phyloP scores from a whole-genome alignment of 2,888 invertebrate genomes.

The Lasioglossum pauxillum region DNA sequence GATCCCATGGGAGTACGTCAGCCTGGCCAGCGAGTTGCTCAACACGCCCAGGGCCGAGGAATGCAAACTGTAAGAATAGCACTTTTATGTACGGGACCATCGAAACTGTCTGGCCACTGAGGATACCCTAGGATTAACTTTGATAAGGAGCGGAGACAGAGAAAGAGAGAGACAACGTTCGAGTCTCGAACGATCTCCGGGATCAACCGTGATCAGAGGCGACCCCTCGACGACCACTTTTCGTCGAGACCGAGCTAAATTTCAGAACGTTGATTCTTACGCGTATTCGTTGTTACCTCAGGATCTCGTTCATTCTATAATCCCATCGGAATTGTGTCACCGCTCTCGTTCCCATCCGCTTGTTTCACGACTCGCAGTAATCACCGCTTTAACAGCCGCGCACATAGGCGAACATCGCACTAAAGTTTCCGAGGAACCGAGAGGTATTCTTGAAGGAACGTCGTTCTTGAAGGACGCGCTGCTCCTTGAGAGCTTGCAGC shows the following conservation, averaged over 20 bases:
- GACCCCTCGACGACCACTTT: not conserved
- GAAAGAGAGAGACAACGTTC: not conserved
- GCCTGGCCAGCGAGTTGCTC: conserved; percentile 82
- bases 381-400: conserved; percentile 59
- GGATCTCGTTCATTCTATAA: not conserved
- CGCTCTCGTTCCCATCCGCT: conserved; percentile 67
- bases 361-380: conserved; percentile 58
- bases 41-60: conserved; percentile 78
- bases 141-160: not conserved
- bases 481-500: not conserved
- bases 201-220: not conserved
- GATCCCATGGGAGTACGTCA: conserved; percentile 85
- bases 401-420: conserved; percentile 58
- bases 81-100: conserved; percentile 47
- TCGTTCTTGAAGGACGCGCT: not conserved
- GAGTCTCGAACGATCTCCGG: not conserved
- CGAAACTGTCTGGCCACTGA: conserved; percentile 15
- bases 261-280: not conserved
- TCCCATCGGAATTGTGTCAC: conserved; percentile 34
- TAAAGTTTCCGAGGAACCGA: conserved; percentile 9
- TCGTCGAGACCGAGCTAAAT: not conserved
- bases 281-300: not conserved
- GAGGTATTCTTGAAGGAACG: not conserved
- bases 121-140: conserved; percentile 33
- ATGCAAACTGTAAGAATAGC: conserved; percentile 80